Conservation (phyloP, 2,888 invertebrate genomes). For the Chesias legatella region DNA sequence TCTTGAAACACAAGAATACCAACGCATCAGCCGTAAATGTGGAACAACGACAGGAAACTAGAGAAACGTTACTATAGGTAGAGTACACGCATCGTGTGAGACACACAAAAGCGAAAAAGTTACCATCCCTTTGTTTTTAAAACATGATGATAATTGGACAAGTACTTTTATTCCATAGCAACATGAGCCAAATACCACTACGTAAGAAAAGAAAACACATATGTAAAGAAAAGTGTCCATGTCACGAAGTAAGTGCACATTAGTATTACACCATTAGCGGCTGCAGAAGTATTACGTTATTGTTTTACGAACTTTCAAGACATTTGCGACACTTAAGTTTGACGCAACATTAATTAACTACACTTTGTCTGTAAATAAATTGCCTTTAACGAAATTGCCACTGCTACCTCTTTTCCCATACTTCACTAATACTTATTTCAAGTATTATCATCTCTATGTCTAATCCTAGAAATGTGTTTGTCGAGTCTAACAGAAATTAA, state of each 20-base stretch:
- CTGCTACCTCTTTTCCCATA: too few species aligned
- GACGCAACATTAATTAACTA: constrained; percentile 6
- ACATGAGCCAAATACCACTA: too few species aligned
- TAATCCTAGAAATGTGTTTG: too few species aligned
- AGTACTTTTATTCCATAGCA: constrained; percentile 30
- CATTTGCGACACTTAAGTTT: constrained; percentile 1
- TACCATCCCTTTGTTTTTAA: constrained; percentile 57
- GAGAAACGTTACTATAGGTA: constrained; percentile 49
- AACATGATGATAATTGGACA: constrained; percentile 52
- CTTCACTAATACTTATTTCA: too few species aligned
- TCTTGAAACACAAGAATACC: constrained; percentile 30
- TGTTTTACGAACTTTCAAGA: constrained; percentile 2
- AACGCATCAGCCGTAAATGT: constrained; percentile 48
- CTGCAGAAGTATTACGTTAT: background rate
- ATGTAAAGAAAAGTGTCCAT: too few species aligned
- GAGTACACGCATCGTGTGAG: constrained; percentile 46
- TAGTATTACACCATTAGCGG: too few species aligned
- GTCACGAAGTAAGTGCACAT: too few species aligned
- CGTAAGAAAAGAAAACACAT: too few species aligned
- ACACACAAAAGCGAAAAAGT: constrained; percentile 49
- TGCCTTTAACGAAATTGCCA: constrained; percentile 7
- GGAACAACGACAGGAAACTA: constrained; percentile 54
- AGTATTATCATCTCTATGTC: too few species aligned
- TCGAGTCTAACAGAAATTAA: too few species aligned
- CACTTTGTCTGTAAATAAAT: constrained; percentile 3